Conservation (phyloP, 2,888 invertebrate species). For the Amblyjoppa fuscipennis region DNA sequence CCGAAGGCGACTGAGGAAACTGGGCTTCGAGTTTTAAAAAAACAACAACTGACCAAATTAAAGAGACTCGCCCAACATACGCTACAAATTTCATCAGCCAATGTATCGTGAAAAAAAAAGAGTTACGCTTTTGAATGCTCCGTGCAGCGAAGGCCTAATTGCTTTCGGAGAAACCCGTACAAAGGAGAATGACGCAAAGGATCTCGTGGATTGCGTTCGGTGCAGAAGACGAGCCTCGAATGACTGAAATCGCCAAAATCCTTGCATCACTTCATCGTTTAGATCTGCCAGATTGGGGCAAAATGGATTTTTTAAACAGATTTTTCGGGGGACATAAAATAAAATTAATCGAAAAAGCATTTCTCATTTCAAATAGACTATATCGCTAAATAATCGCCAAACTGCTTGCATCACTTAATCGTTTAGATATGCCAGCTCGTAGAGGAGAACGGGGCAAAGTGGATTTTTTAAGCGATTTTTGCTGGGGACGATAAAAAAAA, state of each 20-base stretch:
- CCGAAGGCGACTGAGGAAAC: slow-evolving; percentile 5
- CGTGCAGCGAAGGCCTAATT: slow-evolving; percentile 25
- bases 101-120: slow-evolving; percentile 20
- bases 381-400: too few relatives aligned
- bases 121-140: slow-evolving; percentile 18
- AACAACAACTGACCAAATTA: neutral
- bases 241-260: neutral
- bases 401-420: too few relatives aligned
- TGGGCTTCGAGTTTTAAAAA: neutral
- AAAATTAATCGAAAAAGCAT: too few relatives aligned
- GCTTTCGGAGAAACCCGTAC: slow-evolving; percentile 29
- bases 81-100: slow-evolving; percentile 68
- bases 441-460: too few relatives aligned
- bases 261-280: slow-evolving; percentile 19
- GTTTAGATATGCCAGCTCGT: too few relatives aligned
- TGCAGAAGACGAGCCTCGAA: neutral
- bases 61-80: slow-evolving; percentile 57
- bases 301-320: too few relatives aligned
- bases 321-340: too few relatives aligned
- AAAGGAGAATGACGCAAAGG: slow-evolving; percentile 60
- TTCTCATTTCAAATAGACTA: too few relatives aligned
- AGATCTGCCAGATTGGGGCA: too few relatives aligned
- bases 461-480: too few relatives aligned
- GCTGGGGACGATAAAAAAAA: too few relatives aligned
- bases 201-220: slow-evolving; percentile 25